Evolutionary conservation across 1,140 invertebrate genomes (phyloP).

Genomic region (Drosophila sp.): DNA sequence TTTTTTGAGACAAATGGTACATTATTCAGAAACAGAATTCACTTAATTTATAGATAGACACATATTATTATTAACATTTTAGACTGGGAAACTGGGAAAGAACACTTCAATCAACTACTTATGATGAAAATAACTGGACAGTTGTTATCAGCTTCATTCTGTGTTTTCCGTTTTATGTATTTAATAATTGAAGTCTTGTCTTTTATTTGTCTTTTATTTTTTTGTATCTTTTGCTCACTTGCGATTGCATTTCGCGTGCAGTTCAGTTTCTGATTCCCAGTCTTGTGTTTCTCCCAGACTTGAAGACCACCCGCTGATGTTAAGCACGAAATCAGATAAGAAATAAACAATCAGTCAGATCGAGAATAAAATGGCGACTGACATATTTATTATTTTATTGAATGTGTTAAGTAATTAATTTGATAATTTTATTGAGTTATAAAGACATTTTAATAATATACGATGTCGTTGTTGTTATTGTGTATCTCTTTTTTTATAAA

Average conservation of each 20-base stretch:
- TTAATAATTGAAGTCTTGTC: background rate
- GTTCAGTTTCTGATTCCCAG: conserved; percentile 16
- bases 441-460: background rate
- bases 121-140: conserved; percentile 18
- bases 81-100: background rate
- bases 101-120: conserved; percentile 17
- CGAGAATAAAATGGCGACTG: conserved; percentile 1
- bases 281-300: conserved; percentile 8
- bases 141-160: conserved; percentile 7
- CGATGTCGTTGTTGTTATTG: background rate
- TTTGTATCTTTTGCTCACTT: conserved; percentile 21
- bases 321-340: conserved; percentile 12
- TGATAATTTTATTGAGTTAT: background rate
- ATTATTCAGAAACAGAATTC: too few relatives aligned
- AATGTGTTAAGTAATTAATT: background rate
- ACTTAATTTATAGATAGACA: too few relatives aligned
- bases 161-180: background rate
- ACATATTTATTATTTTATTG: background rate
- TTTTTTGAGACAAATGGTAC: too few relatives aligned
- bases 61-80: background rate
- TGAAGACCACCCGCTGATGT: too few relatives aligned
- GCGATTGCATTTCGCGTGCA: conserved; percentile 35
- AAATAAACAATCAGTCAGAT: conserved; percentile 16
- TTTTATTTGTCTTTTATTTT: too few relatives aligned
- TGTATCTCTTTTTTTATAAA: too few relatives aligned